A percentile compares a stretch with the other conserved stretches of the same genome.
Evolutionary conservation across 2,888 invertebrate species (phyloP).

Genomic region (Boloria selene): DNA sequence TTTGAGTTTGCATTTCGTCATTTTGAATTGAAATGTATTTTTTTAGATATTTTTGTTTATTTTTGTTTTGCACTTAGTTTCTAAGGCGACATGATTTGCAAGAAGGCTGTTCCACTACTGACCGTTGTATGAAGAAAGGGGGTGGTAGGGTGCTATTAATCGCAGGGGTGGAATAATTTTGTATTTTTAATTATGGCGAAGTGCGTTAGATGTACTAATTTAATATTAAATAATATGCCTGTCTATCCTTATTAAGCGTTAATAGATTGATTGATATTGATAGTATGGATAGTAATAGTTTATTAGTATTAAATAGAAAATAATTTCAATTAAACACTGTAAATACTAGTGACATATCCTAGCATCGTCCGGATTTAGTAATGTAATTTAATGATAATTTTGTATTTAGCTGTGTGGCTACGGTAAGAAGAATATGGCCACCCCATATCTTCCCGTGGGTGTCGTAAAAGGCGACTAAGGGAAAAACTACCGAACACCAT

Average conservation of each 20-base stretch:
- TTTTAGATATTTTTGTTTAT: conserved; percentile 62
- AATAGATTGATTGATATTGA: too few species aligned
- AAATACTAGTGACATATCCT: too few species aligned
- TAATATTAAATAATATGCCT: background rate
- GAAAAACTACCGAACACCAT: too few species aligned
- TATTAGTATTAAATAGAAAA: too few species aligned
- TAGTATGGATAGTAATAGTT: too few species aligned
- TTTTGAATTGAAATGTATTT: conserved; percentile 2
- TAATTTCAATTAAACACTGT: too few species aligned
- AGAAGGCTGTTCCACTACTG: conserved; percentile 72
- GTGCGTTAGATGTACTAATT: conserved; percentile 54
- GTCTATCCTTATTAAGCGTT: background rate
- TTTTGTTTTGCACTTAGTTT: conserved; percentile 77
- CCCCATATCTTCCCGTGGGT: too few species aligned
- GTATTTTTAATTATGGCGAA: conserved; percentile 76
- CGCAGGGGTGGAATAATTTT: conserved; percentile 75
- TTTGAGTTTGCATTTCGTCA: background rate
- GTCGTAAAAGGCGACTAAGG: too few species aligned
- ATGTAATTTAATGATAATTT: too few species aligned
- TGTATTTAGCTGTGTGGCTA: too few species aligned
- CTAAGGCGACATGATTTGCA: conserved; percentile 73
- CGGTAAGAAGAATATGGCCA: too few species aligned
- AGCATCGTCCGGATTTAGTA: too few species aligned
- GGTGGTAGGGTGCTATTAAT: conserved; percentile 61
- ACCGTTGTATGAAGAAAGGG: conserved; percentile 73